Evolutionary conservation across 1,140 invertebrate species (phyloP), one percentile per base, ranked within the genome.

Genomic region (Dinothrombium tinctorium): DNA sequence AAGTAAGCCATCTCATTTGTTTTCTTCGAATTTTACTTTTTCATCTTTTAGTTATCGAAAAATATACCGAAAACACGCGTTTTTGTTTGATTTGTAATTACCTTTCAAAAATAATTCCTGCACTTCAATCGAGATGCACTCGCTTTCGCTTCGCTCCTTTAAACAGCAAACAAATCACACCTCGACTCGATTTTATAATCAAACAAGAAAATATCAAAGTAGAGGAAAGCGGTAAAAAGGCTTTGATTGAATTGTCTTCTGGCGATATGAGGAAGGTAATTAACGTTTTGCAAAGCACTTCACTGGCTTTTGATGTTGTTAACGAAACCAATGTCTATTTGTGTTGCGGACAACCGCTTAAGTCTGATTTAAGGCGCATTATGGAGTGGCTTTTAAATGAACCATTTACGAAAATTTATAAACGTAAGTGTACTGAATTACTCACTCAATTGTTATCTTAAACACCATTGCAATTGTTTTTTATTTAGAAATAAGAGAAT

Each of bases 81-180:
- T 99, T 99, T 58, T 99, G 94, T 56, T 75, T 99, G 32, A 96
- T 99, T 53, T 95, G 90, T 59, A 99, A 99, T 61, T 98, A 98
- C 58, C 59, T 99, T 31, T 82, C 81, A 43, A 95, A 95, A 64
- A 96, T 99, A 20, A 99, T 94, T 48, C 92, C 92, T 19, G 90
- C 94, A 1, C 61, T 99, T 28, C 92, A 98, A 58, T 98, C 92
- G 15, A 65, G 94, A 46, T 99, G 92, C 58, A 98, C 90, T 1
- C 69, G 87, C 42, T 99, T 98, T 54, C 69, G 94, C 43, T 99
- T 98, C 60, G 87, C 82, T 4, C 92, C 94, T 3, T 61, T 99
- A 0, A 67, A 50, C 14, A 52, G 52, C 9, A 39, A 68, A 17
- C 87, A 92, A 62, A 94, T 98, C 53, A 52, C 87, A 31, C 86